Conservation (phyloP, 2,113 vertebrate genomes). For the Gila orcuttii region DNA sequence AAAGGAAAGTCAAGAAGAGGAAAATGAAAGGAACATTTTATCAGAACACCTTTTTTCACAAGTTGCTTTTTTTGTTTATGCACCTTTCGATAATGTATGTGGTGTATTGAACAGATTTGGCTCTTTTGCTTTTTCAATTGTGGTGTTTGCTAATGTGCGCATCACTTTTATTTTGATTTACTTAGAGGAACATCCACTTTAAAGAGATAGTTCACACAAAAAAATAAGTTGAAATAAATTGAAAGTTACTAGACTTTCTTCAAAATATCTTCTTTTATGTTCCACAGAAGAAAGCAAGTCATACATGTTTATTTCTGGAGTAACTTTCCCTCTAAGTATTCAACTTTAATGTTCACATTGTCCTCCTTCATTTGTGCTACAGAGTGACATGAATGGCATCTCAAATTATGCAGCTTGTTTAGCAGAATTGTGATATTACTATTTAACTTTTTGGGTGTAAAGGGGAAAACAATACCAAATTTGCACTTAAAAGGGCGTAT, state of each 20-base stretch:
- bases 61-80: slow-evolving; percentile 16
- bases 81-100: neutral
- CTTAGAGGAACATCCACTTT: neutral
- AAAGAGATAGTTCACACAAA: neutral
- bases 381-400: neutral
- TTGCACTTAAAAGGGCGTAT: neutral
- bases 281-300: neutral
- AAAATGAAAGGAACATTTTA: neutral
- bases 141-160: neutral
- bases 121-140: neutral
- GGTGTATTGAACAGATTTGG: slow-evolving; percentile 14
- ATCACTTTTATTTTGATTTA: neutral
- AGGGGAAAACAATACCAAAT: neutral
- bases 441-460: neutral
- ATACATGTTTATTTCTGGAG: neutral
- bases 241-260: neutral
- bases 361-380: neutral
- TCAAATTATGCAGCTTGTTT: neutral
- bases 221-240: neutral
- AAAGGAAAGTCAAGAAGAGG: slow-evolving; percentile 44
- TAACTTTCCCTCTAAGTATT: neutral
- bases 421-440: neutral
- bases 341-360: neutral
- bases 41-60: neutral
- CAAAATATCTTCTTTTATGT: neutral